Evolutionary conservation across 2,797 vertebrate species (phyloP).

Genomic region (Pogonophryne albipinna): DNA sequence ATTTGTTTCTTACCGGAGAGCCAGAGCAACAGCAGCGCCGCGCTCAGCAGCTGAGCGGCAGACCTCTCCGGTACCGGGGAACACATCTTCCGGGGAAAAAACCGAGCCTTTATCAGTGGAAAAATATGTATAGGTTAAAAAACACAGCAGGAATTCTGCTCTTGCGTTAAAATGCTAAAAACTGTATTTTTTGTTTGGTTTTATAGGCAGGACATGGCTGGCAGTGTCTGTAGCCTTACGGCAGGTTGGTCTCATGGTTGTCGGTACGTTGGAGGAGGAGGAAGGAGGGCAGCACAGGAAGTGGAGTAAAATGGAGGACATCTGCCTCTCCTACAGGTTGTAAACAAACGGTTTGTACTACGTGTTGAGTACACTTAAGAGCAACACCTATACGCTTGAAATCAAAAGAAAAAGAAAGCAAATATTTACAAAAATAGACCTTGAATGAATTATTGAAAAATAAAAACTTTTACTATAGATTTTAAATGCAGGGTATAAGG

Average conservation of each 20-base stretch:
- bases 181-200: slow-evolving; percentile 33
- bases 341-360: background rate
- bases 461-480: background rate
- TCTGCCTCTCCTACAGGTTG: too few species aligned
- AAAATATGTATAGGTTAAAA: background rate
- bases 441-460: background rate
- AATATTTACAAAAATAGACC: background rate
- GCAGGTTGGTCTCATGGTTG: slow-evolving; percentile 75
- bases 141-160: slow-evolving; percentile 7
- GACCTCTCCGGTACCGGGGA: slow-evolving; percentile 56
- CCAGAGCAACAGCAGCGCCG: slow-evolving; percentile 66
- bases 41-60: slow-evolving; percentile 65
- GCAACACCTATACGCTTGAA: background rate
- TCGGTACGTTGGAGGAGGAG: slow-evolving; percentile 15
- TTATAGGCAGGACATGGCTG: slow-evolving; percentile 78
- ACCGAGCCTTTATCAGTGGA: background rate
- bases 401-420: too few species aligned
- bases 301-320: background rate
- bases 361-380: background rate
- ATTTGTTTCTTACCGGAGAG: slow-evolving; percentile 74
- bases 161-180: slow-evolving; percentile 60
- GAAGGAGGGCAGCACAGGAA: slow-evolving; percentile 21
- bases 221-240: slow-evolving; percentile 79
- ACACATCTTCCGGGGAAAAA: slow-evolving; percentile 60
- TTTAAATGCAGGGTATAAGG: background rate